phyloP scores from a whole-genome alignment of 1,140 invertebrate species.

The Brachionus paranguensis region DNA sequence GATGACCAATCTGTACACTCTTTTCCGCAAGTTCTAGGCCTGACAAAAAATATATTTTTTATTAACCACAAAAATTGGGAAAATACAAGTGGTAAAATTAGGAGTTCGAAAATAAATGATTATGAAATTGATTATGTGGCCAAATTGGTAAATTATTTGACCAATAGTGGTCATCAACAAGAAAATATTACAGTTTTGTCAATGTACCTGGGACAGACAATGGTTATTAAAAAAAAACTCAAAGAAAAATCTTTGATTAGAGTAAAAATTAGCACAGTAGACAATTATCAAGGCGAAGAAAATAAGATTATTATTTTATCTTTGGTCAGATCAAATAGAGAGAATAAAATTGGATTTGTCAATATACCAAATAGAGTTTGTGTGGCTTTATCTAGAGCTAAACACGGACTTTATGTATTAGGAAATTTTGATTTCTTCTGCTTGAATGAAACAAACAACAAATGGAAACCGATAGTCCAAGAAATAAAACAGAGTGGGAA shows the following conservation, averaged over 20 bases:
- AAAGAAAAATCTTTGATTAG: background rate
- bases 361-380: slow-evolving; percentile 69
- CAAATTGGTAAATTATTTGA: slow-evolving; percentile 49
- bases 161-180: slow-evolving; percentile 49
- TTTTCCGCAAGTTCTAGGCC: slow-evolving; percentile 48
- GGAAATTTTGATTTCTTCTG: slow-evolving; percentile 65
- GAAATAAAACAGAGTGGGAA: slow-evolving; percentile 38
- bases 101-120: slow-evolving; percentile 49
- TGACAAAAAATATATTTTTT: slow-evolving; percentile 51
- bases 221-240: background rate
- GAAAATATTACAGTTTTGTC: slow-evolving; percentile 53
- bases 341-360: slow-evolving; percentile 69
- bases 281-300: slow-evolving; percentile 72
- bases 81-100: slow-evolving; percentile 44
- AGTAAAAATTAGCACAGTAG: slow-evolving; percentile 39
- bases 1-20: slow-evolving; percentile 46
- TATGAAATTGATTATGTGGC: slow-evolving; percentile 51
- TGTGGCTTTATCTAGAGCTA: slow-evolving; percentile 74
- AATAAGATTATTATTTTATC: slow-evolving; percentile 75
- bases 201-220: slow-evolving; percentile 52
- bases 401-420: slow-evolving; percentile 64
- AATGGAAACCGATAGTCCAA: slow-evolving; percentile 52
- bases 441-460: slow-evolving; percentile 44
- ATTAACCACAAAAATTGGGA: slow-evolving; percentile 51
- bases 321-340: slow-evolving; percentile 68